Percentiles rank a stretch among this genome's conserved stretches.
Evolutionary conservation across 2,797 vertebrate species (phyloP).

Genomic region (Amblyopsis hoosieri): DNA sequence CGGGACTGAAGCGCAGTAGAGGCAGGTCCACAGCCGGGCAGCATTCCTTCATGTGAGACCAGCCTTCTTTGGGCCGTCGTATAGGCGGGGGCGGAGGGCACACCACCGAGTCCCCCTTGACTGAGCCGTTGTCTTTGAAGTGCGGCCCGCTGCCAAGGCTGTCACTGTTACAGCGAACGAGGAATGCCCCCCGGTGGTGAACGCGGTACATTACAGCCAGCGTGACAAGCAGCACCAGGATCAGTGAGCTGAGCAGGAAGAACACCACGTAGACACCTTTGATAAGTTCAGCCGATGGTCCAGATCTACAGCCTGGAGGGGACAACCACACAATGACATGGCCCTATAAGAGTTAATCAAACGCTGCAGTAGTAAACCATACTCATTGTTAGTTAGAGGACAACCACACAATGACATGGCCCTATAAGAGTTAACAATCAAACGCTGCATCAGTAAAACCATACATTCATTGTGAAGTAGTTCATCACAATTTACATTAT

Average conservation of each 20-base stretch:
- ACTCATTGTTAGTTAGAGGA: background rate
- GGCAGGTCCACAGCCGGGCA: slow-evolving; percentile 57
- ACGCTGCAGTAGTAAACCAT: no score
- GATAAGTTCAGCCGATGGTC: slow-evolving; percentile 40
- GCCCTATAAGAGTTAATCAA: background rate
- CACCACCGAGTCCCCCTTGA: slow-evolving; percentile 17
- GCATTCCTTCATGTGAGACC: slow-evolving; percentile 48
- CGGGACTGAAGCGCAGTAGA: slow-evolving; percentile 70
- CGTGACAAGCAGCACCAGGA: slow-evolving; percentile 57
- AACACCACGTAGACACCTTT: slow-evolving; percentile 69
- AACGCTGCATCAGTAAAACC: no score
- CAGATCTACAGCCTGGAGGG: slow-evolving; percentile 40
- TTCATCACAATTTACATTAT: no score
- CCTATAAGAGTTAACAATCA: no score
- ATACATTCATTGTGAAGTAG: no score
- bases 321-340: background rate
- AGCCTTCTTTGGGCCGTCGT: slow-evolving; percentile 46
- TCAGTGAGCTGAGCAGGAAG: slow-evolving; percentile 72
- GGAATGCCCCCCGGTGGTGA: slow-evolving; percentile 62
- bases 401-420: background rate
- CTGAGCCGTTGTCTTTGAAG: background rate
- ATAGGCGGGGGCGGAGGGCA: slow-evolving; percentile 55
- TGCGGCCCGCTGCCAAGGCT: slow-evolving; percentile 30
- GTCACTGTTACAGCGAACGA: slow-evolving; percentile 53
- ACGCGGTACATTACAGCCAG: slow-evolving; percentile 62